These are phyloP conservation scores for Xanthia icteritia DNA, from an alignment of 2,888 invertebrate species.

Conservation along the genomic window DNA sequence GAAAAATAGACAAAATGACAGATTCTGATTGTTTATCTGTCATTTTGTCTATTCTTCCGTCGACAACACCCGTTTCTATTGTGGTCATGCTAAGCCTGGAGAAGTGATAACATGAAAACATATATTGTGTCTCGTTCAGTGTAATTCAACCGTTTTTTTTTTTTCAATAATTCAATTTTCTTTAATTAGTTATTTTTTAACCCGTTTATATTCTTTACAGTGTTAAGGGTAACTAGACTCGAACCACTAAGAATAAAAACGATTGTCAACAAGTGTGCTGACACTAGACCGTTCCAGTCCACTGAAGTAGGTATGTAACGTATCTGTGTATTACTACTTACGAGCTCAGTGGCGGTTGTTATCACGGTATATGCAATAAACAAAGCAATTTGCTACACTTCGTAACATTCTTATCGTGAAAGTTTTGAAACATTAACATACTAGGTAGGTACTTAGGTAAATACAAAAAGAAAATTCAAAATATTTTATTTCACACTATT, in stretches of 20 bases:
- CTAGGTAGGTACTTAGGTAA: too few species aligned
- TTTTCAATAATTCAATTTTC: not conserved
- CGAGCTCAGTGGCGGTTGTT: conserved; percentile 32
- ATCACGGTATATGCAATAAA: conserved; percentile 37
- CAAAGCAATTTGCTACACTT: conserved; percentile 11
- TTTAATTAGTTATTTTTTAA: not conserved
- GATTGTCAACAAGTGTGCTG: too few species aligned
- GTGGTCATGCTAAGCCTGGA: too few species aligned
- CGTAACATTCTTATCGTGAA: conserved; percentile 45
- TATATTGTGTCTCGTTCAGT: too few species aligned
- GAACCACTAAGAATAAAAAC: too few species aligned
- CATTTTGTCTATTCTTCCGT: too few species aligned
- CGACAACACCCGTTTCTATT: too few species aligned
- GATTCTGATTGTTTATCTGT: too few species aligned
- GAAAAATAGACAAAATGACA: too few species aligned
- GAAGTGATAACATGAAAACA: not conserved
- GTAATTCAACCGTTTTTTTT: not conserved
- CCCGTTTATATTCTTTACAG: too few species aligned
- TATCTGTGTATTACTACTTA: conserved; percentile 6
- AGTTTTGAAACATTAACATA: not conserved
- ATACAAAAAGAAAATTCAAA: not conserved
- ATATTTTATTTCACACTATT: too few species aligned
- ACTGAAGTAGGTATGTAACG: not conserved
- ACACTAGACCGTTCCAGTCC: not conserved
- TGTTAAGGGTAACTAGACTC: too few species aligned